A percentile compares a stretch with the other conserved stretches of the same genome.
phyloP scores from a whole-genome alignment of 2,888 invertebrate species.

The Synanthedon vespiformis region DNA sequence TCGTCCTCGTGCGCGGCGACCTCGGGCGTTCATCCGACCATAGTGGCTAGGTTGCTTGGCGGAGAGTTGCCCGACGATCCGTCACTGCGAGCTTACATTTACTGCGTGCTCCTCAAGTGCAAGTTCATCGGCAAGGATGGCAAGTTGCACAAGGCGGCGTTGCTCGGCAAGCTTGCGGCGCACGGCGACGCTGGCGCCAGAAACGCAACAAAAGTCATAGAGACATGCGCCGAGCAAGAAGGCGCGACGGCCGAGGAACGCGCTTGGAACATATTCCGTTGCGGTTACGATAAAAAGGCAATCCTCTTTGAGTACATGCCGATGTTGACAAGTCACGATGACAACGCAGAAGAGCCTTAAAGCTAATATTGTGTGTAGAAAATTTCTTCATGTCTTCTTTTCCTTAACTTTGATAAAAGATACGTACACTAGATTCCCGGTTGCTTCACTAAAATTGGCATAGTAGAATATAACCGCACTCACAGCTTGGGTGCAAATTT shows the following conservation, averaged over 20 bases:
- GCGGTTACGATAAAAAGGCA: conserved; percentile 52
- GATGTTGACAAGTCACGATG: conserved; percentile 3
- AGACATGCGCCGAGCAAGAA: conserved; percentile 38
- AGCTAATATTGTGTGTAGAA: too few relatives aligned
- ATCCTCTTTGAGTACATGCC: conserved; percentile 50
- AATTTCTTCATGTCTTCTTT: too few relatives aligned
- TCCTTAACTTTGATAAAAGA: too few relatives aligned
- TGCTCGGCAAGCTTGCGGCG: conserved; percentile 33
- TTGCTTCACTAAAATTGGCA: too few relatives aligned
- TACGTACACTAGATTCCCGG: too few relatives aligned
- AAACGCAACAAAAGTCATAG: conserved; percentile 48
- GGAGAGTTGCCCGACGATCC: conserved; percentile 28
- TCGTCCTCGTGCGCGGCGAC: conserved; percentile 40
- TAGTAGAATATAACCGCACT: too few relatives aligned
- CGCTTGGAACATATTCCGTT: conserved; percentile 58
- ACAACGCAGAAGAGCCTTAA: background rate
- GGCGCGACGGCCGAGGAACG: conserved; percentile 46
- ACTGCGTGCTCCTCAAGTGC: conserved; percentile 54
- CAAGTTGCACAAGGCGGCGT: conserved; percentile 47
- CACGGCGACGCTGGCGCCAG: conserved; percentile 22
- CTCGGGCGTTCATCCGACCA: conserved; percentile 26
- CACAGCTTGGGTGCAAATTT: too few relatives aligned
- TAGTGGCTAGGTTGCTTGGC: conserved; percentile 31
- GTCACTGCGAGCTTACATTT: conserved; percentile 39
- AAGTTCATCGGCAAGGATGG: conserved; percentile 58